A percentile compares a stretch with the other conserved stretches of the same genome.
These are phyloP conservation scores for Pterobdella sp. DNA, from an alignment of 2,888 invertebrate species.

Conservation along the genomic window DNA sequence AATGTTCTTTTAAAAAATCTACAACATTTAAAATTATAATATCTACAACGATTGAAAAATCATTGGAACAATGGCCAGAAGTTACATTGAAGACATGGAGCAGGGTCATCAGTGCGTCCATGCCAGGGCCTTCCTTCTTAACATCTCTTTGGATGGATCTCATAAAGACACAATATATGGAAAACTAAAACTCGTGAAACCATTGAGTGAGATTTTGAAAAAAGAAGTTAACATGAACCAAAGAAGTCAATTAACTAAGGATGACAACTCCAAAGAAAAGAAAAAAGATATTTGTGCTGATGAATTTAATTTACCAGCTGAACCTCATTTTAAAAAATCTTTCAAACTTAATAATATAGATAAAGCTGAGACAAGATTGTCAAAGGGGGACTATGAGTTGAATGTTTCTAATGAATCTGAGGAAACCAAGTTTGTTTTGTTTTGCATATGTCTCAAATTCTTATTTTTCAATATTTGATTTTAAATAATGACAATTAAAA, in stretches of 20 bases:
- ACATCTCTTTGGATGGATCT: constrained; percentile 38
- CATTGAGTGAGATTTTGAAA: background rate
- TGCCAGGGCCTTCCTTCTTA: constrained; percentile 38
- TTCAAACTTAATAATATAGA: no score
- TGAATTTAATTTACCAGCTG: background rate
- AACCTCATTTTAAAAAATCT: no score
- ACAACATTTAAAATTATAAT: no score
- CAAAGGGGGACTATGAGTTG: background rate
- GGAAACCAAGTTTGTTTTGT: background rate
- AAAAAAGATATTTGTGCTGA: background rate
- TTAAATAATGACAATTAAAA: background rate
- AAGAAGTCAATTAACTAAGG: background rate
- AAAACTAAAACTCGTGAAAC: constrained; percentile 23
- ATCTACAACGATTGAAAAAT: no score
- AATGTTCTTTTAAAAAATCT: no score
- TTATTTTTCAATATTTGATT: background rate
- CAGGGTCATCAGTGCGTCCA: constrained; percentile 34
- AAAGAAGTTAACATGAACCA: background rate
- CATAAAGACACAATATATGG: constrained; percentile 37
- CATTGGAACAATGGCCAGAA: constrained; percentile 19
- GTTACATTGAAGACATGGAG: constrained; percentile 13
- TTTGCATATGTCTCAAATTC: background rate
- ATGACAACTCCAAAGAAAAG: background rate
- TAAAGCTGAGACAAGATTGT: background rate
- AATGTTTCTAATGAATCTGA: background rate